Conservation (phyloP, 1,140 invertebrate species). For the Zaprionus africanus region DNA sequence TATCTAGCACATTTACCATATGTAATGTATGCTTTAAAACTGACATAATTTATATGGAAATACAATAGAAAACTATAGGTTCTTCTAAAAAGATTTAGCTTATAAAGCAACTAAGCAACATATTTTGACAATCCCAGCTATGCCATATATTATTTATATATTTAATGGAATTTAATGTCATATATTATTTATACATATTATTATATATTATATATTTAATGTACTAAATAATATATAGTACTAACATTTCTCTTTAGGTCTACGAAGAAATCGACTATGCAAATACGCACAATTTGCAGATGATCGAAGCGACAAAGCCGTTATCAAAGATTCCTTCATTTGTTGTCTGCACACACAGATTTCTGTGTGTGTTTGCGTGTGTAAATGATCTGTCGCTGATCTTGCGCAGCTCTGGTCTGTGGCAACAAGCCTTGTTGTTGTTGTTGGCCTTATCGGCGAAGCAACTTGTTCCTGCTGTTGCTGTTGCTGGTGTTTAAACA, state of each 20-base stretch:
- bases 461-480: slow-evolving; percentile 22
- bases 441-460: slow-evolving; percentile 48
- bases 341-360: slow-evolving; percentile 20
- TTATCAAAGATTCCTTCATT: slow-evolving; percentile 71
- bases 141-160: no score
- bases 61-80: no score
- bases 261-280: slow-evolving; percentile 15
- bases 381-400: slow-evolving; percentile 27
- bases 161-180: no score
- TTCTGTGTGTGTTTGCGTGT: slow-evolving; percentile 13
- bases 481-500: slow-evolving; percentile 56
- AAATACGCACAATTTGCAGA: slow-evolving; percentile 54
- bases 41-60: no score
- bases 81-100: no score
- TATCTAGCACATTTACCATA: no score
- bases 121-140: no score
- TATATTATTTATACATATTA: no score
- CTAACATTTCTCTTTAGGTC: slow-evolving; percentile 33
- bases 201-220: no score
- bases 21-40: no score
- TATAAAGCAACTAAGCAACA: no score
- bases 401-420: slow-evolving; percentile 1
- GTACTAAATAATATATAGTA: no score
- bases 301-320: slow-evolving; percentile 61
- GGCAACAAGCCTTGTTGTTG: neutral